Conservation (phyloP, 2,113 vertebrate genomes). For the Neopipo cinnamomea region DNA sequence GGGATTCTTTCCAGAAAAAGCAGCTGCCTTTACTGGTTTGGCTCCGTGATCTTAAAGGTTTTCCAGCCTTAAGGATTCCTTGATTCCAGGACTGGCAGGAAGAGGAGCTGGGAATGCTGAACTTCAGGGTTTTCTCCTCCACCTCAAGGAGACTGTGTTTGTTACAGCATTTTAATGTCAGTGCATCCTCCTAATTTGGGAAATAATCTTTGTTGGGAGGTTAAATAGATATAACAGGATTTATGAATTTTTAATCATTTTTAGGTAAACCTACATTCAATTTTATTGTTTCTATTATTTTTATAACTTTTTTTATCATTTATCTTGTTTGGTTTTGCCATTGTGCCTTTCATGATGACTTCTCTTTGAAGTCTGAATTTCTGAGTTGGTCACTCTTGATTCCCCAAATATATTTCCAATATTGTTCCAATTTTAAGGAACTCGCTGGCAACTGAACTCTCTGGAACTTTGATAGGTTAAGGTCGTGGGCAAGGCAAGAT, state of each 20-base stretch:
- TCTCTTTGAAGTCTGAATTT: not conserved
- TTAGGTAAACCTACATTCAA: not conserved
- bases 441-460: not conserved
- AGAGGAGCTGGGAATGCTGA: not conserved
- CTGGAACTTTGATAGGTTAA: not conserved
- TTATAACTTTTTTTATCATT: not conserved
- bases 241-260: not conserved
- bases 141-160: not conserved
- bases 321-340: not conserved
- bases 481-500: not conserved
- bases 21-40: not conserved
- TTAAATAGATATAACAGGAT: not conserved
- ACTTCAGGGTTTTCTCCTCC: not conserved
- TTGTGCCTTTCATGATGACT: too few relatives aligned
- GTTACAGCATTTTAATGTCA: not conserved
- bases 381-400: not conserved
- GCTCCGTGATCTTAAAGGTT: too few relatives aligned
- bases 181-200: not conserved
- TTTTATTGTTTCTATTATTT: not conserved
- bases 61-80: not conserved
- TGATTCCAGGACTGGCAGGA: not conserved
- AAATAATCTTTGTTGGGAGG: not conserved
- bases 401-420: not conserved
- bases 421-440: not conserved
- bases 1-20: not conserved